These are phyloP conservation scores for Drosophila austrosaltans DNA, from an alignment of 2,888 invertebrate species.

Conservation along the genomic window DNA sequence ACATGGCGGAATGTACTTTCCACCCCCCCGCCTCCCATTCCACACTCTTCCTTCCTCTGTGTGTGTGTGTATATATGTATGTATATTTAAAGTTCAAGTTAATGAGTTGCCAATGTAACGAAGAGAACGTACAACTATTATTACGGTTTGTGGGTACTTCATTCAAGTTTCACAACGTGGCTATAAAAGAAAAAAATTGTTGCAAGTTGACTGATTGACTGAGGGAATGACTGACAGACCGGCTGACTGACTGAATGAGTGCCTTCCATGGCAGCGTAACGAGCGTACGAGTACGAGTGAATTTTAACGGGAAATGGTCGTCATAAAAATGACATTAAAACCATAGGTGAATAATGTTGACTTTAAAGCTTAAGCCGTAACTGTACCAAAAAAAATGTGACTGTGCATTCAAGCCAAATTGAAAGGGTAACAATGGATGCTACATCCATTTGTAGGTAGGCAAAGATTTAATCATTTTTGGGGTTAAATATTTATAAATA, in stretches of 20 bases:
- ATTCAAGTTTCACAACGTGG: conserved; percentile 32
- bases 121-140: conserved; percentile 48
- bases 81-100: conserved; percentile 37
- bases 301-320: conserved; percentile 60
- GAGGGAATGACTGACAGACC: conserved; percentile 29
- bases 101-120: conserved; percentile 52
- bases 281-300: conserved; percentile 15
- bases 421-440: not conserved
- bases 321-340: conserved; percentile 72
- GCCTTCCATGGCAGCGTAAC: conserved; percentile 19
- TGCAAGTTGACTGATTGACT: conserved; percentile 40
- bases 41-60: not conserved
- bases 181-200: conserved; percentile 36
- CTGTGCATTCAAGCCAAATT: not conserved
- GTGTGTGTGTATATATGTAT: not conserved
- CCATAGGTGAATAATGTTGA: conserved; percentile 11
- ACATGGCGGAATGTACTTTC: conserved; percentile 39
- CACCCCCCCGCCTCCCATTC: no score
- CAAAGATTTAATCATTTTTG: not conserved
- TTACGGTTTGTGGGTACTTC: conserved; percentile 43
- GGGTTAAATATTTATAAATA: no score
- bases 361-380: not conserved
- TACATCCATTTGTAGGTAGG: no score
- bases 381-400: not conserved
- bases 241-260: conserved; percentile 29